Evolutionary conservation across 1,140 invertebrate genomes (phyloP), one percentile per base, ranked within the genome.

Genomic region (Drosophila ohnishii): DNA sequence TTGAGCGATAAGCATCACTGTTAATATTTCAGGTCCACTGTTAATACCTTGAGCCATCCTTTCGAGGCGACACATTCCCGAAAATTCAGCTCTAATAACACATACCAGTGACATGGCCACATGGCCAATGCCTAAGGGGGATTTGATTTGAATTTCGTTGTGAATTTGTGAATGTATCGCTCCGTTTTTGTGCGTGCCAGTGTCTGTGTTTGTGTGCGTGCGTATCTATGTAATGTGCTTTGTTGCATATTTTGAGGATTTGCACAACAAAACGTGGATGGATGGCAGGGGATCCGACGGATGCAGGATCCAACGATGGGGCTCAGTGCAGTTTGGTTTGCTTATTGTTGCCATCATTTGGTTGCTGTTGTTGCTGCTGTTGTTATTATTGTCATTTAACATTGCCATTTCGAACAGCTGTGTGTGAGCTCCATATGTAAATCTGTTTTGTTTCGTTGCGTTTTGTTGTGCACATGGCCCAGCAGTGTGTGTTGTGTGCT

Each of bases 231-330:
- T 84, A 86, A 80, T 81, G 81, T 78, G 76, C 82, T 84, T 84
- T 83, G 81, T 74, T 80, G 78, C 80, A 85, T 87, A 87, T 87
- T 87, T 88, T 87, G 83, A 78, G 84, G 84, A 88, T 88, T 88
- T 88, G 80, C 84, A 84, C 80, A 84, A 87, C 84, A 87, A 83
- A 87, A 59, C 42, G 66, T 16, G 70, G 72, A 28, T 14, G 37
- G 35, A 48, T 50, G 39, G 37, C 6, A 32, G 30, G 34, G 44
- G 30, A 58, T 70, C 44, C 50, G 25, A 48, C 30, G 64, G 65
- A 32, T 57, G 47, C 67, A 14, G 65, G 16, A 70, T 58, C 42
- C 61, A 25, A 13, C 34, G 51, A 37, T 28, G 65, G 61, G 40
- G 63, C 66, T 55, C 47, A 67, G 10, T 70, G 47, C 66, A 50